phyloP scores from a whole-genome alignment of 2,113 vertebrate species.

The Leiothrix lutea region DNA sequence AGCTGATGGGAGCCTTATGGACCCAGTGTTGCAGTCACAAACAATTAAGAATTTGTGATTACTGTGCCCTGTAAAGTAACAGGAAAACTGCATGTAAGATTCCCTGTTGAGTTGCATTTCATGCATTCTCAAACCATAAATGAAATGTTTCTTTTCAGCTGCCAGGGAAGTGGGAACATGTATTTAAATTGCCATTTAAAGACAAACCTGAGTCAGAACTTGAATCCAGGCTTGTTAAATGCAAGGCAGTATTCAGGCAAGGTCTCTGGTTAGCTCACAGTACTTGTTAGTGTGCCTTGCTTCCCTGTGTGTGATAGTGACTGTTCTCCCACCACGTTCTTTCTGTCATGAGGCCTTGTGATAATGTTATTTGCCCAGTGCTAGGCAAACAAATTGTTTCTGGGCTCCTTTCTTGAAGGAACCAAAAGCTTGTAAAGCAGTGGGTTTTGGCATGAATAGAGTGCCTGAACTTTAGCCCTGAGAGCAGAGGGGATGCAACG shows the following conservation, averaged over 20 bases:
- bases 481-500: rapidly evolving
- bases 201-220: not conserved
- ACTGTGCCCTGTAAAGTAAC: not conserved
- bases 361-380: not conserved
- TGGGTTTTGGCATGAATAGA: not conserved
- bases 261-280: not conserved
- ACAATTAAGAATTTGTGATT: not conserved
- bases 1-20: not conserved
- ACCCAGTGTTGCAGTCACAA: not conserved
- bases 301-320: not conserved
- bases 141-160: not conserved
- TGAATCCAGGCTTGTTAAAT: not conserved
- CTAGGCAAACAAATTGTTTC: not conserved
- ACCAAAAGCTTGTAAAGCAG: not conserved
- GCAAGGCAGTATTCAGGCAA: not conserved
- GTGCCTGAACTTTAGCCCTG: not conserved
- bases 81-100: not conserved
- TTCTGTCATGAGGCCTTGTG: not conserved
- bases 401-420: not conserved
- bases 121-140: not conserved
- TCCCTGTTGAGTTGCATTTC: not conserved
- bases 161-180: not conserved
- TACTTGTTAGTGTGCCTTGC: not conserved
- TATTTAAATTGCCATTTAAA: not conserved
- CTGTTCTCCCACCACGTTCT: not conserved